Evolutionary conservation across 2,797 vertebrate species (phyloP), one percentile per base, ranked within the genome.

Genomic region (Gobio occitaniae): DNA sequence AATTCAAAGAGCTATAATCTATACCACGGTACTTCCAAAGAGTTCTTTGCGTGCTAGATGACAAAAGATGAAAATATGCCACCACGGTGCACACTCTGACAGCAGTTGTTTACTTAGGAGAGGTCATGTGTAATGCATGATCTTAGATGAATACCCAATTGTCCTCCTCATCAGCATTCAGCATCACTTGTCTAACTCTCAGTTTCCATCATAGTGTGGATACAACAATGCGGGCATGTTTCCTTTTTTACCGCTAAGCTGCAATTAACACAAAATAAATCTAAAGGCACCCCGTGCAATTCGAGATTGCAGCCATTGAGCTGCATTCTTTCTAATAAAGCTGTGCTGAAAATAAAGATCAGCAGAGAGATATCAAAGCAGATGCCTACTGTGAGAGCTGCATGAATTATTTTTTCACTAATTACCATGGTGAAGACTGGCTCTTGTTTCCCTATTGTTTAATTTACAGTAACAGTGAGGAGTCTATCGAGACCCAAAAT

Each of bases 391-490:
- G 82, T 54, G 86, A 83, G 32, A 61, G 71, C 77, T 63, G 80
- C 77, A 78, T 82, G 71, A 82, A 83, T 82, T 76, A 78, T 82
- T 86, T 88, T 83, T 72, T 74, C 80, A 80, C 81, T 89, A 89
- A 89, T 90, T 90, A 88, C 77, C 44, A 77, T 47, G 50, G 87
- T 32, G 85, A 80, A 84, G 65, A 81, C 61, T 65, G 85, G 54
- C 44, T 88, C 75, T 66, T 41, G 59, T 87, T 85, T 88, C 82
- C 90, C 80, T 36, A 82, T 81, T 86, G 84, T 87, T 88, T 89
- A 72, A 89, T 91, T 89, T 87, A 85, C 84, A 87, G 82, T 87
- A 86, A 82, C 80, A 75, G 78, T 21, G 48, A 69, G 84, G 68
- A 85, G 61, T 65, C 84, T 50, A 44, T 41, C 56, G 88, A 89